These are phyloP conservation scores for Scarus forsteni DNA, from an alignment of 2,797 vertebrate species.

Conservation along the genomic window DNA sequence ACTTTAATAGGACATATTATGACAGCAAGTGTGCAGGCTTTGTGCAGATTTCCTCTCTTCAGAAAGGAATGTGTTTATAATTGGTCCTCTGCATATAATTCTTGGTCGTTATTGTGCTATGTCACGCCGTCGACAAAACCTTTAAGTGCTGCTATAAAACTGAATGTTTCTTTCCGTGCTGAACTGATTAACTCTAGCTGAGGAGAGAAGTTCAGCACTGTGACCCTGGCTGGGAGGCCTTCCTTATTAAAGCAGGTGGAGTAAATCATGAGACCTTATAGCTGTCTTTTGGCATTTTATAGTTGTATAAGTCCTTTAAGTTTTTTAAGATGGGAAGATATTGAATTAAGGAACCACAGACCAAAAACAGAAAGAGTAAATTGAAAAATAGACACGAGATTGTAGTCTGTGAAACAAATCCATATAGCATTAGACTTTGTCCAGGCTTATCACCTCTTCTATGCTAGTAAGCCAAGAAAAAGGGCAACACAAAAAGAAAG, in stretches of 20 bases:
- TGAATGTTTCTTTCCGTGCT: slow-evolving; percentile 13
- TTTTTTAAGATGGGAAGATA: slow-evolving; percentile 50
- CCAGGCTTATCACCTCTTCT: slow-evolving; percentile 65
- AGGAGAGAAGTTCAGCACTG: slow-evolving; percentile 65
- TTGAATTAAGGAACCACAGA: background rate
- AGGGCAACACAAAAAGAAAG: slow-evolving; percentile 47
- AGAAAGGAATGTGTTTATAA: slow-evolving; percentile 37
- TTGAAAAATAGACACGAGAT: slow-evolving; percentile 26
- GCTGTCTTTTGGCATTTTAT: slow-evolving; percentile 69
- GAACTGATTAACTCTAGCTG: slow-evolving; percentile 67
- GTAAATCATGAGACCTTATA: slow-evolving; percentile 81
- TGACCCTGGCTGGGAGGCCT: slow-evolving; percentile 73
- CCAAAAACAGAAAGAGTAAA: background rate
- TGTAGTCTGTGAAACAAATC: slow-evolving; percentile 48
- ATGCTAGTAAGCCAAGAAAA: slow-evolving; percentile 41
- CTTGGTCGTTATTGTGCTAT: slow-evolving; percentile 32
- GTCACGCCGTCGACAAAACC: slow-evolving; percentile 40
- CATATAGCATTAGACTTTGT: slow-evolving; percentile 69
- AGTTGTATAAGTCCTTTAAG: slow-evolving; percentile 24
- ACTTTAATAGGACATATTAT: slow-evolving; percentile 41
- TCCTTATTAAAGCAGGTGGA: slow-evolving; percentile 71
- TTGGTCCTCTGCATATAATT: slow-evolving; percentile 35
- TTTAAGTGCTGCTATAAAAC: slow-evolving; percentile 46
- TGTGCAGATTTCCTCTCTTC: slow-evolving; percentile 13
- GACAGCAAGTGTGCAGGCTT: slow-evolving; percentile 24